These are phyloP conservation scores for Heterodera filipjevi DNA, from an alignment of 2,888 invertebrate genomes.

Conservation along the genomic window DNA sequence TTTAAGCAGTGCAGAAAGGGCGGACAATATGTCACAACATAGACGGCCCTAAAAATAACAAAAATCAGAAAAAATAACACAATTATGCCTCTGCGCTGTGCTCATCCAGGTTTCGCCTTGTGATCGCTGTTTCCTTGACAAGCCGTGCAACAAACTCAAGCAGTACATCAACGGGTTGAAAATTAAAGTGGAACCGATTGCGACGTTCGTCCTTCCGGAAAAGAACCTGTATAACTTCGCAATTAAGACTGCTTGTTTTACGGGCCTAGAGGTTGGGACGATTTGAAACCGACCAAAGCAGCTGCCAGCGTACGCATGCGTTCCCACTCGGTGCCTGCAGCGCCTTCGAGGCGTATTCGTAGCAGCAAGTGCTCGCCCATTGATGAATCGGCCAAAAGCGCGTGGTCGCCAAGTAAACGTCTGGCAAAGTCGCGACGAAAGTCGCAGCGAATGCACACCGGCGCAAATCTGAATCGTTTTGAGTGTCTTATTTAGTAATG, in stretches of 20 bases:
- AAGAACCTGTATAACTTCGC: slow-evolving; percentile 13
- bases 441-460: slow-evolving; percentile 52
- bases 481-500: too few species aligned
- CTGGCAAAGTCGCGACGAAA: slow-evolving; percentile 50
- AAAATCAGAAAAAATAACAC: slow-evolving; percentile 2
- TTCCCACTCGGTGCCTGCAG: slow-evolving; percentile 30
- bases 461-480: slow-evolving; percentile 41
- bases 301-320: slow-evolving; percentile 6
- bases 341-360: slow-evolving; percentile 33
- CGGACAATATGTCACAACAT: slow-evolving; percentile 48
- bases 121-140: neutral
- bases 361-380: slow-evolving; percentile 53
- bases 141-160: slow-evolving; percentile 17
- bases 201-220: slow-evolving; percentile 29
- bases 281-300: too few species aligned
- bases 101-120: neutral
- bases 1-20: slow-evolving; percentile 47
- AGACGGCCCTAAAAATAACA: slow-evolving; percentile 48
- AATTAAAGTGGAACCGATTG: slow-evolving; percentile 32
- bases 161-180: slow-evolving; percentile 33
- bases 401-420: slow-evolving; percentile 47
- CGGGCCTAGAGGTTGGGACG: too few species aligned
- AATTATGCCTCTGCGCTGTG: neutral
- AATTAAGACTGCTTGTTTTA: neutral
- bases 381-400: slow-evolving; percentile 50